Percentiles rank a stretch among this genome's conserved stretches.
These are phyloP conservation scores for Drosophila lini DNA, from an alignment of 1,140 invertebrate species.

Conservation along the genomic window DNA sequence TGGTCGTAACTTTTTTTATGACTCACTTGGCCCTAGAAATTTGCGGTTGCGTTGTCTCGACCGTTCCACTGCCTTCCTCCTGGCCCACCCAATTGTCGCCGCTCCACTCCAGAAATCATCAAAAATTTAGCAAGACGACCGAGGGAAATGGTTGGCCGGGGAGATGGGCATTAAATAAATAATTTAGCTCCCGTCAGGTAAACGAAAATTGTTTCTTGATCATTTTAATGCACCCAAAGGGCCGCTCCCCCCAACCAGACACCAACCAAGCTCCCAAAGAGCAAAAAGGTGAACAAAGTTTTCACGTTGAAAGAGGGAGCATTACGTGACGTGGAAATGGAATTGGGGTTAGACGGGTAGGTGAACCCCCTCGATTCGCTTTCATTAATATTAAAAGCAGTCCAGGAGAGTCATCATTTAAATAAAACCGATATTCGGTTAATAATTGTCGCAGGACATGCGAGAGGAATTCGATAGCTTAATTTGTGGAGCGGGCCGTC, in stretches of 20 bases:
- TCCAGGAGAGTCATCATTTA: constrained; percentile 68
- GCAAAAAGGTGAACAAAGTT: constrained; percentile 68
- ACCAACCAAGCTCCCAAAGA: neutral
- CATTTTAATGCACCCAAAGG: constrained; percentile 82
- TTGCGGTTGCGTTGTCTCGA: constrained; percentile 63
- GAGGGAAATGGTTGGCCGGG: constrained; percentile 22
- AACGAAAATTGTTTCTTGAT: constrained; percentile 84
- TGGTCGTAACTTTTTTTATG: constrained; percentile 54
- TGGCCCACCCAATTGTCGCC: constrained; percentile 57
- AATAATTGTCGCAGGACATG: constrained; percentile 83
- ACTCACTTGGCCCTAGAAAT: constrained; percentile 62
- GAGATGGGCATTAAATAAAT: constrained; percentile 71
- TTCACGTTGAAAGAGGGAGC: constrained; percentile 44
- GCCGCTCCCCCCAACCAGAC: constrained; percentile 24
- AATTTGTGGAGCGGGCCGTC: constrained; percentile 61
- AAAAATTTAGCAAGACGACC: constrained; percentile 69
- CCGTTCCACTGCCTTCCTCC: constrained; percentile 15
- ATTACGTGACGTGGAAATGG: constrained; percentile 70
- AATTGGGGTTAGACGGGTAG: constrained; percentile 49
- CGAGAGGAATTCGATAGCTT: constrained; percentile 79
- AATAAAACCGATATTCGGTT: constrained; percentile 81
- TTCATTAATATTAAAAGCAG: constrained; percentile 79
- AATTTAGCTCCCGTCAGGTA: constrained; percentile 69
- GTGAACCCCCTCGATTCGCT: constrained; percentile 34
- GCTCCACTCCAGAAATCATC: constrained; percentile 53